Evolutionary conservation across 2,113 vertebrate genomes (phyloP).

Genomic region (Falcunculus frontatus): DNA sequence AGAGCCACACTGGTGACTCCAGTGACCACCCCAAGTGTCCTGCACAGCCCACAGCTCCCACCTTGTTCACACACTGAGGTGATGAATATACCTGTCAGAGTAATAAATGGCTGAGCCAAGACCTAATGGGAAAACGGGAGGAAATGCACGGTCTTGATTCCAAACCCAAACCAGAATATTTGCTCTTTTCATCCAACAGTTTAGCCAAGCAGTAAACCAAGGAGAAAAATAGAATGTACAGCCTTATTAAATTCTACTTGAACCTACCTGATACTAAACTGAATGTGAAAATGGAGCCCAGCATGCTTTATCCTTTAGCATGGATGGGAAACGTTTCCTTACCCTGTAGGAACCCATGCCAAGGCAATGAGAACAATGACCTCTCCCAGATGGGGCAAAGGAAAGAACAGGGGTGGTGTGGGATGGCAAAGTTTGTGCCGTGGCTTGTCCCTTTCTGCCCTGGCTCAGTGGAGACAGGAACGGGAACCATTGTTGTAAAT

Average conservation of each 20-base stretch:
- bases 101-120: neutral
- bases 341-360: neutral
- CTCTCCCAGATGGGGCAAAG: neutral
- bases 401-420: neutral
- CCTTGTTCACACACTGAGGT: neutral
- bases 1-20: neutral
- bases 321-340: neutral
- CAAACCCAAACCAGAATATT: neutral
- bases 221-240: neutral
- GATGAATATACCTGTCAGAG: slow-evolving; percentile 38
- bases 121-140: neutral
- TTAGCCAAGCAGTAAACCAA: neutral
- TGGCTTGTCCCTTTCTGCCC: neutral
- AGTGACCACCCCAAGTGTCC: neutral
- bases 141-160: neutral
- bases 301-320: neutral
- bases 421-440: neutral
- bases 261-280: neutral
- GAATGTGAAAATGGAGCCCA: neutral
- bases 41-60: neutral
- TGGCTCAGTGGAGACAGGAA: neutral
- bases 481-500: fast-evolving
- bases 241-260: neutral
- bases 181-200: neutral
- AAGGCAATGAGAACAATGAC: neutral